Percentiles rank a stretch among this genome's conserved stretches.
Evolutionary conservation across 1,140 invertebrate species (phyloP).

Genomic region (Ectropis grisescens): DNA sequence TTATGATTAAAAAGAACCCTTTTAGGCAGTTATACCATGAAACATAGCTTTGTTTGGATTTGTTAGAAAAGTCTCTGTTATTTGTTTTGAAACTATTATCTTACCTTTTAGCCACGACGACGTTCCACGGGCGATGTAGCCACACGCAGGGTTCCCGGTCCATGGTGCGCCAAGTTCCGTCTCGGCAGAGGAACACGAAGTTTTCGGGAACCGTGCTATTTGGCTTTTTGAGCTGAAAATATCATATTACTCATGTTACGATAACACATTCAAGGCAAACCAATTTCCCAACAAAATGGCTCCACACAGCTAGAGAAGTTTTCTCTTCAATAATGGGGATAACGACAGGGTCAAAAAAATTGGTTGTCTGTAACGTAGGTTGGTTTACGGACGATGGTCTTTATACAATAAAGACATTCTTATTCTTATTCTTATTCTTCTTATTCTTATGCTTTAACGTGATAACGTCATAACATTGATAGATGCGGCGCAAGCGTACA

Average conservation of each 20-base stretch:
- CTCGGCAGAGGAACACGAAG: conserved; percentile 84
- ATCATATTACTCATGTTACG: not conserved
- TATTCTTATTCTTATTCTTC: too few relatives aligned
- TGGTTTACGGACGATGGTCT: too few relatives aligned
- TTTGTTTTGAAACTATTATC: too few relatives aligned
- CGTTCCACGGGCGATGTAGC: conserved; percentile 83
- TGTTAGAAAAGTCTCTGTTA: too few relatives aligned
- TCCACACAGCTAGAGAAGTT: not conserved
- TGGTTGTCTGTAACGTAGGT: too few relatives aligned
- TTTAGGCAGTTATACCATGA: too few relatives aligned
- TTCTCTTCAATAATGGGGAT: not conserved
- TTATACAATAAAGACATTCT: too few relatives aligned
- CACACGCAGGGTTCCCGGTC: conserved; percentile 77
- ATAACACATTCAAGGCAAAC: not conserved
- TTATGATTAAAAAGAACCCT: too few relatives aligned
- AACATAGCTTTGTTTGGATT: too few relatives aligned
- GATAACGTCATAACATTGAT: too few relatives aligned
- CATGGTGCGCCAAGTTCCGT: conserved; percentile 78
- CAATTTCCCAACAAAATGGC: not conserved
- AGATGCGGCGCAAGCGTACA: too few relatives aligned
- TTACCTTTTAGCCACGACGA: conserved; percentile 74
- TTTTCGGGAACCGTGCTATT: conserved; percentile 9
- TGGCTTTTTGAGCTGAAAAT: conserved; percentile 10
- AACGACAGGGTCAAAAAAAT: not conserved
- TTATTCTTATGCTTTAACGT: too few relatives aligned